phyloP scores from a whole-genome alignment of 2,113 vertebrate species.

The Aythya baeri region DNA sequence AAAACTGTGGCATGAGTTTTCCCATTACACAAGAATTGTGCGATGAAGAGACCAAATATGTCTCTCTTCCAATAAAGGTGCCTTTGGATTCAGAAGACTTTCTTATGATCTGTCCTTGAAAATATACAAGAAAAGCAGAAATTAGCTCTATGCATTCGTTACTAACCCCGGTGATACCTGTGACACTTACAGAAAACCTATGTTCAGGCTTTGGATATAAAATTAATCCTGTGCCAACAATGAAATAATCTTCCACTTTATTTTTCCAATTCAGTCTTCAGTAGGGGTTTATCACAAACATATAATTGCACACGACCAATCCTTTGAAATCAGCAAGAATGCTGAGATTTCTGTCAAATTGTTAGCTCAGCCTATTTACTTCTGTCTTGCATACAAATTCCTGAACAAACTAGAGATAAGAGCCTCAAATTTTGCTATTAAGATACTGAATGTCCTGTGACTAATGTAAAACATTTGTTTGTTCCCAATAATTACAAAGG shows the following conservation, averaged over 20 bases:
- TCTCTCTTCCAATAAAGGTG: background rate
- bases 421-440: background rate
- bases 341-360: background rate
- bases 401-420: background rate
- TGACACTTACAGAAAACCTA: background rate
- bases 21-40: background rate
- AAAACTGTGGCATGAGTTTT: background rate
- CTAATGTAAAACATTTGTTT: background rate
- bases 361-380: background rate
- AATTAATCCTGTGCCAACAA: background rate
- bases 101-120: background rate
- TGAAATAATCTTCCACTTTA: background rate
- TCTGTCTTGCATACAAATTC: background rate
- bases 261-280: background rate
- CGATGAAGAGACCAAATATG: background rate
- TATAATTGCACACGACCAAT: background rate
- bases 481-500: background rate
- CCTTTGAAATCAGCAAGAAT: background rate
- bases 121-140: background rate
- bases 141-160: background rate
- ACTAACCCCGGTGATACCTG: background rate
- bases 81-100: background rate
- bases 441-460: background rate
- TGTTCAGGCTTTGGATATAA: background rate
- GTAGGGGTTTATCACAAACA: background rate